These are phyloP conservation scores for Stichodactyla mertensii DNA, from an alignment of 64 coral and sea anemone genomes.

Conservation along the genomic window DNA sequence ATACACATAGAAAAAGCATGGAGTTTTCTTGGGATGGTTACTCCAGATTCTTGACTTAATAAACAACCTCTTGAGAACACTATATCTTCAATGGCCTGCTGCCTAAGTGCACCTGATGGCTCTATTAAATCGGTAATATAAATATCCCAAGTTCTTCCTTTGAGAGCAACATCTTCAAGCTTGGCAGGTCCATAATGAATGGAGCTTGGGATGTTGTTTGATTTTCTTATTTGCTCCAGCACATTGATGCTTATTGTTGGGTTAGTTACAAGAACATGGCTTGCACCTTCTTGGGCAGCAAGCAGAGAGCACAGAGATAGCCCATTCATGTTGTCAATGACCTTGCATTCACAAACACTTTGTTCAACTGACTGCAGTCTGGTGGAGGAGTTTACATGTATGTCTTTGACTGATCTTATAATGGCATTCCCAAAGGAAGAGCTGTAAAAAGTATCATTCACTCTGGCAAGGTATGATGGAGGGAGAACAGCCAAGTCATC, in stretches of 20 bases:
- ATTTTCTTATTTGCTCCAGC: constrained; percentile 15
- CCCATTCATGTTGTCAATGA: constrained; percentile 56
- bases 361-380: not conserved
- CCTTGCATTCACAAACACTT: constrained; percentile 9
- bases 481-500: constrained; percentile 28
- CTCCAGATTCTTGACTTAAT: constrained; percentile 29
- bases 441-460: constrained; percentile 57
- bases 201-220: constrained; percentile 11
- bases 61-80: constrained; percentile 90
- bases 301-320: constrained; percentile 47
- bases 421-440: constrained; percentile 39
- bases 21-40: constrained; percentile 63
- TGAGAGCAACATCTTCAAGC: constrained; percentile 49
- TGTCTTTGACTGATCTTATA: not conserved
- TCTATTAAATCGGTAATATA: constrained; percentile 72
- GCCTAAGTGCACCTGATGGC: constrained; percentile 64
- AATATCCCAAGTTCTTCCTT: constrained; percentile 54
- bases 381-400: not conserved
- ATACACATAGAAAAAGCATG: constrained; percentile 63
- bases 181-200: constrained; percentile 24
- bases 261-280: constrained; percentile 27
- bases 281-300: constrained; percentile 29
- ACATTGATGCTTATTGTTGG: constrained; percentile 28
- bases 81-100: constrained; percentile 87
- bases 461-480: constrained; percentile 51